Percentiles rank a stretch among this genome's conserved stretches.
phyloP scores from a whole-genome alignment of 2,888 invertebrate genomes.

The Thumatha senex region DNA sequence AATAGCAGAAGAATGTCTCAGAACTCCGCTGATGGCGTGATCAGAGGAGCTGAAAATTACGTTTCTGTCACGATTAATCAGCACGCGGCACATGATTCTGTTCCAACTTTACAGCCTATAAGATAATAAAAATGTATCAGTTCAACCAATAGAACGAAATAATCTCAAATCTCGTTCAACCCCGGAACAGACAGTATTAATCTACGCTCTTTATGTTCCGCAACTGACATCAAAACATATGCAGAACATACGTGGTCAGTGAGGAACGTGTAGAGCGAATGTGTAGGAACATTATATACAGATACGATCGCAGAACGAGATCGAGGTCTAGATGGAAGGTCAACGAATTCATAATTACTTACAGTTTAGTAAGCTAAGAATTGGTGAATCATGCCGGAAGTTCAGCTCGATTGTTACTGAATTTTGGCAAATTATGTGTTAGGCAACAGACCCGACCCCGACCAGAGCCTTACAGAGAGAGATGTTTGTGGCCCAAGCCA shows the following conservation, averaged over 20 bases:
- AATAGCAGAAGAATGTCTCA: too few relatives aligned
- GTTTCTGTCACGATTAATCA: too few relatives aligned
- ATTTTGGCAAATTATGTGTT: too few relatives aligned
- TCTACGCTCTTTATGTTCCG: slow-evolving; percentile 40
- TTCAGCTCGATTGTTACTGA: too few relatives aligned
- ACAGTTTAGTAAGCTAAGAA: background rate
- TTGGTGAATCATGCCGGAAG: background rate
- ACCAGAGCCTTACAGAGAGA: too few relatives aligned
- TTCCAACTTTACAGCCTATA: too few relatives aligned
- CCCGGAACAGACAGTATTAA: slow-evolving; percentile 51
- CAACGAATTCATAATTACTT: background rate
- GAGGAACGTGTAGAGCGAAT: background rate
- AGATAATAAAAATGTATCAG: slow-evolving; percentile 6
- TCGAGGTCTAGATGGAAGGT: background rate
- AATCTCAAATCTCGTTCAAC: slow-evolving; percentile 53
- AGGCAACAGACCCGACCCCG: too few relatives aligned
- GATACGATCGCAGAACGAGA: background rate
- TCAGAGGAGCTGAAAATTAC: too few relatives aligned
- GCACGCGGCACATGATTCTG: too few relatives aligned
- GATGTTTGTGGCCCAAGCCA: too few relatives aligned
- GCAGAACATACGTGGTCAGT: slow-evolving; percentile 4
- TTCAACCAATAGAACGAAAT: slow-evolving; percentile 57
- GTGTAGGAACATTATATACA: background rate
- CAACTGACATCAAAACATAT: slow-evolving; percentile 3
- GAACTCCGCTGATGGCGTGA: too few relatives aligned